Base-by-base conservation (phyloP, 2,888 invertebrate genomes). In the Mechanitis mazaeus region DNA sequence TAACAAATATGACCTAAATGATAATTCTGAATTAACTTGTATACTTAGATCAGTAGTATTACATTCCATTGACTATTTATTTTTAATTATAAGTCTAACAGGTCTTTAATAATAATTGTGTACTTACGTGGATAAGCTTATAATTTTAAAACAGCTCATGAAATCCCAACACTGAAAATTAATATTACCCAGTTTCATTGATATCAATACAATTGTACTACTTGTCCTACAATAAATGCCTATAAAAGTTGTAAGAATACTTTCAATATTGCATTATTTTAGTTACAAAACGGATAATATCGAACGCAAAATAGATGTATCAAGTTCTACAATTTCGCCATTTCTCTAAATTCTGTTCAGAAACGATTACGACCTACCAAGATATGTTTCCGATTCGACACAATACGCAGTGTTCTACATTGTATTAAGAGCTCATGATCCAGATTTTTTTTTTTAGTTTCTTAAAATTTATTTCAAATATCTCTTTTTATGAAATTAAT, bases 321-420 rank as follows among this genome's bases (percentile, higher is more conserved):
- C 74, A 79, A 78, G 78, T 82, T 77, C 80, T 55, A 83, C 83
- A 81, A 83, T 83, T 83, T 87, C 87, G 88, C 89, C 88, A 88
- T 88, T 87, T 84, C 85, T 82, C 79, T 81, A 80, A 79, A 81
- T 72, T 73, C 68, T 55, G 74, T 75, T 75, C 69, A 68, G 72
- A 73, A 77, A 75, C 65, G 12, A 12, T 42, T 42, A 9, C 42
- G 3, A 42, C 6, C 6, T 42, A 42, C 6, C 42, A 42, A 42
- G 42, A 9, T 42, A 9, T 9, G 6, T 42, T 9, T 42, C 6
- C 7, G 42, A 42, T 9, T 42, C 2, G 2, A 9, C 6, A 42
- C 42, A 9, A 42, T 42, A 42, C 42, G 6, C 9, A 42, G 42
- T 42, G 1, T 9, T 42, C 35, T 35, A 3, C 6, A 35, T 42